A percentile compares a stretch with the other conserved stretches of the same genome.
Conservation (phyloP, 2,797 vertebrate genomes). For the Rhynchotus rufescens region DNA sequence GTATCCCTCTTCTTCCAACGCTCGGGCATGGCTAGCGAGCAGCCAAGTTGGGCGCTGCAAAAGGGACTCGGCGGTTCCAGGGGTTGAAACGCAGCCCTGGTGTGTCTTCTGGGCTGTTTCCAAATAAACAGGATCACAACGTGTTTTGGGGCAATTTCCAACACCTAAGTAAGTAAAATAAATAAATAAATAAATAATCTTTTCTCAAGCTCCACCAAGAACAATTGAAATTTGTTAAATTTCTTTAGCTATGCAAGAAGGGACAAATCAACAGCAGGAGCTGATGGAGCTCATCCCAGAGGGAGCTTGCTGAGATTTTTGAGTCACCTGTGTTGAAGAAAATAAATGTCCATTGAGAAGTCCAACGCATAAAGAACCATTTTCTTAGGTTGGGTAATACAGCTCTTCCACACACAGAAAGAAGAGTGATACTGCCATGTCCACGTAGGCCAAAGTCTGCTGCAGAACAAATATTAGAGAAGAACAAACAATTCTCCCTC, state of each 20-base stretch:
- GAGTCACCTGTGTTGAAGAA: neutral
- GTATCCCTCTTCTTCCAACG: slow-evolving; percentile 60
- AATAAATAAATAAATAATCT: neutral
- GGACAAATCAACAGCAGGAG: neutral
- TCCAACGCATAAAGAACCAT: neutral
- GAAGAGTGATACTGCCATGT: slow-evolving; percentile 79
- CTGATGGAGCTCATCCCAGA: neutral
- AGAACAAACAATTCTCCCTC: slow-evolving; percentile 76
- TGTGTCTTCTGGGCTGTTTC: neutral
- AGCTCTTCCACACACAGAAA: slow-evolving; percentile 27
- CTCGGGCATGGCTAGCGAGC: neutral
- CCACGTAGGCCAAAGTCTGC: slow-evolving; percentile 91
- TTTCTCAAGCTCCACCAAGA: neutral
- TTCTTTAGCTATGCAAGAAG: neutral
- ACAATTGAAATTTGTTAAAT: neutral
- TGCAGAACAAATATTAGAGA: slow-evolving; percentile 83
- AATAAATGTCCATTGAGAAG: neutral
- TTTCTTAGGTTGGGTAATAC: slow-evolving; percentile 23
- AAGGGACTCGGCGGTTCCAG: neutral
- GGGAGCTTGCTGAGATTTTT: neutral
- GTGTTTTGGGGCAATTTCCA: neutral
- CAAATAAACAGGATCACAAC: neutral
- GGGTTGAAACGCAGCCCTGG: neutral
- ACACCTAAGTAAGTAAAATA: neutral
- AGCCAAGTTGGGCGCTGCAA: slow-evolving; percentile 13